These are phyloP conservation scores for Dascyllus trimaculatus DNA, from an alignment of 2,113 vertebrate species.

Conservation along the genomic window DNA sequence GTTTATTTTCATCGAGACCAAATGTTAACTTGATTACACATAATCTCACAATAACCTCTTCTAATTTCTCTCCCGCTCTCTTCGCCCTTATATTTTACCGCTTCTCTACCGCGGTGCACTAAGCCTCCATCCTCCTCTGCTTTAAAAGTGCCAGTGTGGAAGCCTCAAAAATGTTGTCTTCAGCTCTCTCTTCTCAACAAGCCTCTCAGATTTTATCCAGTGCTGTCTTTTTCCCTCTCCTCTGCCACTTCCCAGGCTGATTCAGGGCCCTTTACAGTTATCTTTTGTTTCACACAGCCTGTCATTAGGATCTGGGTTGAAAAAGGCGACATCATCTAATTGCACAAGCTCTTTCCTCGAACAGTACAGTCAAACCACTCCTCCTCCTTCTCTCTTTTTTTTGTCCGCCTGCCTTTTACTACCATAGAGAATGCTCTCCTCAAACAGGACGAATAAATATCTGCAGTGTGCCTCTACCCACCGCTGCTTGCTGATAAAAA, in stretches of 20 bases:
- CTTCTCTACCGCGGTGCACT: not conserved
- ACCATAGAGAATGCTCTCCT: not conserved
- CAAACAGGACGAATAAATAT: conserved; percentile 21
- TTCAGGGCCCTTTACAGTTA: conserved; percentile 32
- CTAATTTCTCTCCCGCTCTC: conserved; percentile 18
- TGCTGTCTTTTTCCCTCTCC: conserved; percentile 8
- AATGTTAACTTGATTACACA: conserved; percentile 46
- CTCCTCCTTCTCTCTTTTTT: conserved; percentile 19
- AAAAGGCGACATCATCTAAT: conserved; percentile 49
- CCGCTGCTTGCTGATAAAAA: not conserved
- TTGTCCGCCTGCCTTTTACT: conserved; percentile 23
- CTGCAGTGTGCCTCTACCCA: not conserved
- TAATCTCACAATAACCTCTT: conserved; percentile 29
- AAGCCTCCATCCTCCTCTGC: not conserved
- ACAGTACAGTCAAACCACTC: conserved; percentile 32
- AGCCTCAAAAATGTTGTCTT: conserved; percentile 30
- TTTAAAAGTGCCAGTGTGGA: conserved; percentile 10
- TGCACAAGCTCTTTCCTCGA: conserved; percentile 40
- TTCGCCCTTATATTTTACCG: conserved; percentile 10
- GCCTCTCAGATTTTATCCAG: conserved; percentile 37
- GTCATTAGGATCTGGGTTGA: conserved; percentile 34
- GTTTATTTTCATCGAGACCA: conserved; percentile 38
- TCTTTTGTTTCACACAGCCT: conserved; percentile 28
- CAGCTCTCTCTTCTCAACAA: conserved; percentile 33
- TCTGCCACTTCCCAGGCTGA: conserved; percentile 30